Conservation (phyloP, 2,113 vertebrate genomes). For the Epinephelus lanceolatus region DNA sequence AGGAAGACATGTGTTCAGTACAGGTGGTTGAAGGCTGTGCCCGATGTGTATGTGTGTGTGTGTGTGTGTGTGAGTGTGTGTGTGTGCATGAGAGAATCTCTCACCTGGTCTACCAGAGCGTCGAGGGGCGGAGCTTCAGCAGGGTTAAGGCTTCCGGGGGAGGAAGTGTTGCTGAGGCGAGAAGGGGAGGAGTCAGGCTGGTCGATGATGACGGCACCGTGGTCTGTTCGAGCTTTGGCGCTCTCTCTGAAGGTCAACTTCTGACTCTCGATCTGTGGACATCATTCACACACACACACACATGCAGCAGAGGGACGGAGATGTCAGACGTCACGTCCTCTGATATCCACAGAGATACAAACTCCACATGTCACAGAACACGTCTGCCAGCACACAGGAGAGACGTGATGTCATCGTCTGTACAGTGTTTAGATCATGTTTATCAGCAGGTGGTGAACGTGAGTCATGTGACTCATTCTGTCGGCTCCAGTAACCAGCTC, state of each 20-base stretch:
- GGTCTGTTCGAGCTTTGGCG: conserved; percentile 95
- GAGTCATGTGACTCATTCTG: too few species aligned
- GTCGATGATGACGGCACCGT: conserved; percentile 91
- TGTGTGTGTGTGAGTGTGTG: neutral
- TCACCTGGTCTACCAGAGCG: conserved; percentile 89
- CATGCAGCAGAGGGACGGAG: too few species aligned
- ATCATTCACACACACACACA: too few species aligned
- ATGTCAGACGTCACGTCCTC: too few species aligned
- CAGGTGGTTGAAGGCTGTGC: neutral
- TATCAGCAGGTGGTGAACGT: too few species aligned
- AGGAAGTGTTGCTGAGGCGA: conserved; percentile 80
- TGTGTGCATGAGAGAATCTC: neutral
- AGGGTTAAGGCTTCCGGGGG: conserved; percentile 92
- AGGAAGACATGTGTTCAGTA: neutral
- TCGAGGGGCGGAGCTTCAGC: conserved; percentile 92
- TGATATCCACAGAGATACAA: too few species aligned
- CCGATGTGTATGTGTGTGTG: neutral
- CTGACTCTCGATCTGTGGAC: conserved; percentile 90
- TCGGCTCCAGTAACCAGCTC: too few species aligned
- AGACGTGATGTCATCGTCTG: too few species aligned
- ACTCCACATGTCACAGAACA: too few species aligned
- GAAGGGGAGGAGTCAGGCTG: conserved; percentile 71
- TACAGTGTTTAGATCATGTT: too few species aligned
- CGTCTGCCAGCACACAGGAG: too few species aligned
- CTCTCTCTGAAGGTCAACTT: conserved; percentile 93